A percentile compares a stretch with the other conserved stretches of the same genome.
These are phyloP conservation scores for Stomorhina lunata DNA, from an alignment of 2,888 invertebrate species.

Conservation along the genomic window DNA sequence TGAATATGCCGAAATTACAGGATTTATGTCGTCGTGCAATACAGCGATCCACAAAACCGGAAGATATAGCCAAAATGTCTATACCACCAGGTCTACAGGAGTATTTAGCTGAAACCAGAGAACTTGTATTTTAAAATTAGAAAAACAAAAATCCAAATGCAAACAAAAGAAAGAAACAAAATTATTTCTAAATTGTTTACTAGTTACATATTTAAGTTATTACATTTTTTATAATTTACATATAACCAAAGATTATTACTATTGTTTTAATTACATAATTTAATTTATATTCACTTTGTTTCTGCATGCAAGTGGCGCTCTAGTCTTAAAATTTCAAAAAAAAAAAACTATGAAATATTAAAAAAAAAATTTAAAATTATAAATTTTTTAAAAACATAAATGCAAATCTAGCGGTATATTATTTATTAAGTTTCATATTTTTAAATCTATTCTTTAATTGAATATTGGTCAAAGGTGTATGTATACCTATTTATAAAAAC, in stretches of 20 bases:
- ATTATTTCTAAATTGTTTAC: constrained; percentile 26
- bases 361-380: too few species aligned
- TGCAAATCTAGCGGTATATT: too few species aligned
- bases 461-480: too few species aligned
- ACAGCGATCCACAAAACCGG: constrained; percentile 82
- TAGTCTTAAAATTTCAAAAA: constrained; percentile 12
- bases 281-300: background rate
- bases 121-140: constrained; percentile 74
- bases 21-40: constrained; percentile 88
- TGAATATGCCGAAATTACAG: constrained; percentile 85
- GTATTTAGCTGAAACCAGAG: constrained; percentile 81
- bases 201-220: constrained; percentile 1
- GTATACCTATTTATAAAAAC: background rate
- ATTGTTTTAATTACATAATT: too few species aligned
- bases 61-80: constrained; percentile 86
- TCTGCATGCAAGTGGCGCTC: background rate
- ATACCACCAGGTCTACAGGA: constrained; percentile 82
- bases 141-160: constrained; percentile 36
- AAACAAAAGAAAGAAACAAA: background rate
- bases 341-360: too few species aligned
- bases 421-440: too few species aligned
- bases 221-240: constrained; percentile 2
- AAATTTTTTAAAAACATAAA: too few species aligned
- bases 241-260: constrained; percentile 59
- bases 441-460: too few species aligned